Base-by-base conservation (phyloP, 35 echinoderm and acorn worm species). In the Ptychodera flava region DNA sequence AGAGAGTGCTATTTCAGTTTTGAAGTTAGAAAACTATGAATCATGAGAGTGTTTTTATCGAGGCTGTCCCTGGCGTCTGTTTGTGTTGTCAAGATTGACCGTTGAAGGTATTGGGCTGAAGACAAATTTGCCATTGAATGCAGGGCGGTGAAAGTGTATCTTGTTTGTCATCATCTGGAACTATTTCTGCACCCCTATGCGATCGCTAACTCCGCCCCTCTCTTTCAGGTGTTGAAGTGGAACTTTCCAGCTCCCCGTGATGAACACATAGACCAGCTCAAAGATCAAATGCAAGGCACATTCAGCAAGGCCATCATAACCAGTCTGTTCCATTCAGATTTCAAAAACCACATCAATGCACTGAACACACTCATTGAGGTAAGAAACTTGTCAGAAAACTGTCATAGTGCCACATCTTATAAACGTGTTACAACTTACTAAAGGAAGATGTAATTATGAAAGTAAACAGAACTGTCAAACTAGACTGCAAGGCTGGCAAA, bases 241-340 rank as follows among this genome's bases (percentile, higher is more conserved):
- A 97, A 93, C 88, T 97, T 93, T 81, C 82, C 87, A 2, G 81
- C 91, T 28, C 83, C 90, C 31, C 77, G 95, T 22, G 86, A 35
- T 78, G 96, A 94, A 76, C 92, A 92, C 37, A 90, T 99, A n/a
- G 96, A 99, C 0, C 92, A 99, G 88, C 90, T 99, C 28, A 99
- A 92, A 34, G 93, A 99, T 15, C 96, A 99, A 89, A 92, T 99
- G 78, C 87, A 92, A 85, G 83, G 85, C 0, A 92, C 90, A 79
- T 88, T 94, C 52, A 99, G 90, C 38, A 92, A 88, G 52, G 36
- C 90, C 2, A 37, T 94, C 1, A 52, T 94, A 32, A 80, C 89
- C 22, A 86, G 85, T 16, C 79, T 99, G 32, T 94, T 92, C 86
- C 93, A 99, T 33, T 81, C 78, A 36, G 96, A 97, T 82, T 99